Conservation (phyloP, 2,888 invertebrate genomes). For the Gryllus longicercus region DNA sequence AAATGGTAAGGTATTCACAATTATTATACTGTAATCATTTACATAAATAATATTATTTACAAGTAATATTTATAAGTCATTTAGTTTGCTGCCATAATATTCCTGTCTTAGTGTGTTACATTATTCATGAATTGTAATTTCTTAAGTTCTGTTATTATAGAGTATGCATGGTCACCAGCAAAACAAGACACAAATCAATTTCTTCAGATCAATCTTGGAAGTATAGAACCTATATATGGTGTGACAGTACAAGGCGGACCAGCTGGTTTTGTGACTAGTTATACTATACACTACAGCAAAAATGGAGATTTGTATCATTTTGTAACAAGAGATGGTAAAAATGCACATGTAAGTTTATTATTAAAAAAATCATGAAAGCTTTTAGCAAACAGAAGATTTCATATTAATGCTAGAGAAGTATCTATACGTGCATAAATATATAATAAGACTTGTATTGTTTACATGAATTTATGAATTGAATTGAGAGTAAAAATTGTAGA, state of each 20-base stretch:
- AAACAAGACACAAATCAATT: slow-evolving; percentile 61
- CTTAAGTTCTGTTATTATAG: slow-evolving; percentile 36
- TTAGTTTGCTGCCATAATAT: too few species aligned
- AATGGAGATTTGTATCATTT: slow-evolving; percentile 54
- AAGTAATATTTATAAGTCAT: background rate
- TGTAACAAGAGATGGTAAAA: slow-evolving; percentile 53
- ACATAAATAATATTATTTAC: background rate
- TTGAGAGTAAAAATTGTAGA: too few species aligned
- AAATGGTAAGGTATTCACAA: background rate
- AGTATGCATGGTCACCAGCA: slow-evolving; percentile 69
- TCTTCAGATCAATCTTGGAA: slow-evolving; percentile 55
- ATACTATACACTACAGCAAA: slow-evolving; percentile 53
- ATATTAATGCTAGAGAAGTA: too few species aligned
- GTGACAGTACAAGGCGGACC: slow-evolving; percentile 69
- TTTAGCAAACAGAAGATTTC: background rate
- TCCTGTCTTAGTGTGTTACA: too few species aligned
- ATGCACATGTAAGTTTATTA: slow-evolving; percentile 18
- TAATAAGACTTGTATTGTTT: too few species aligned
- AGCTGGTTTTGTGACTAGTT: slow-evolving; percentile 74
- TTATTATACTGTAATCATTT: background rate
- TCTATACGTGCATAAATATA: too few species aligned
- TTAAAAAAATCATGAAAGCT: slow-evolving; percentile 11
- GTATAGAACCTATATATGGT: slow-evolving; percentile 68
- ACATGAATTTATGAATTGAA: too few species aligned
- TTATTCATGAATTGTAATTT: too few species aligned